phyloP scores from a whole-genome alignment of 2,888 invertebrate genomes.

The Netelia virgata region DNA sequence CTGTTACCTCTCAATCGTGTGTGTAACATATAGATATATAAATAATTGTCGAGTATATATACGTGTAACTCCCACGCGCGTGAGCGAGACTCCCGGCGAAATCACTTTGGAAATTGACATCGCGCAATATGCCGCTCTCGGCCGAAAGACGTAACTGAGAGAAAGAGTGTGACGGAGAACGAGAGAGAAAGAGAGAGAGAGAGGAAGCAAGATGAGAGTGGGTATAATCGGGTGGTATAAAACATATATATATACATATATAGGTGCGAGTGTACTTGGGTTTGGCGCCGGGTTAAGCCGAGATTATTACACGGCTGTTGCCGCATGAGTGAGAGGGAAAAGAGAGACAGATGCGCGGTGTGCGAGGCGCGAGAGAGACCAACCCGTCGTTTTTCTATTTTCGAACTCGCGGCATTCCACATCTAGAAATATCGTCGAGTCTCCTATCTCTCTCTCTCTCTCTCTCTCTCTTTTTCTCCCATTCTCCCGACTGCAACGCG shows the following conservation, averaged over 20 bases:
- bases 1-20: constrained; percentile 60
- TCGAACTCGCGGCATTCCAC: constrained; percentile 67
- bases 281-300: constrained; percentile 56
- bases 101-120: constrained; percentile 65
- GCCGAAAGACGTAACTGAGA: constrained; percentile 42
- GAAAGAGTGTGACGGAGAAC: not conserved
- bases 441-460: constrained; percentile 52
- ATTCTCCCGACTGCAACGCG: constrained; percentile 11
- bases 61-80: constrained; percentile 56
- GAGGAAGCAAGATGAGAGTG: constrained; percentile 23
- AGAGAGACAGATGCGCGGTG: constrained; percentile 16
- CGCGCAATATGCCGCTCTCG: constrained; percentile 48
- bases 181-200: constrained; percentile 9
- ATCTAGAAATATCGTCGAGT: constrained; percentile 70
- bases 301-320: constrained; percentile 58
- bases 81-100: constrained; percentile 35
- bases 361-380: constrained; percentile 41
- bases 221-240: not conserved
- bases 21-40: constrained; percentile 1
- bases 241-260: not conserved
- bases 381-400: constrained; percentile 70
- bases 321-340: not conserved
- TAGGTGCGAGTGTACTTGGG: constrained; percentile 1
- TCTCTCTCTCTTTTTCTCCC: constrained; percentile 62
- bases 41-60: not conserved